These are phyloP conservation scores for Drosophila rubida DNA, from an alignment of 2,888 invertebrate genomes.

Conservation along the genomic window DNA sequence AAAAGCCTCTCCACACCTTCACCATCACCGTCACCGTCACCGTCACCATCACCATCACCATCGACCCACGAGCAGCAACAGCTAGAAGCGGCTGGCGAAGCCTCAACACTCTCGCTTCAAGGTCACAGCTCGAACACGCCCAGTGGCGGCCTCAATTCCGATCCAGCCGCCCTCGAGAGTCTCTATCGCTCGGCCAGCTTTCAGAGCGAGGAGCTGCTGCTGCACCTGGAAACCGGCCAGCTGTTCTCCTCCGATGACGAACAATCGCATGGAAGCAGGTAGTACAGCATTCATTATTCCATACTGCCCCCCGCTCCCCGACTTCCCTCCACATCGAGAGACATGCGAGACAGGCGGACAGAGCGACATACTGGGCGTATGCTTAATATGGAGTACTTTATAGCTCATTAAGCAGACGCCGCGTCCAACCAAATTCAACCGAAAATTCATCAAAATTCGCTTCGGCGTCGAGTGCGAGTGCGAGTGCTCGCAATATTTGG, in stretches of 20 bases:
- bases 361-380: slow-evolving; percentile 41
- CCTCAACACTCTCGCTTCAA: slow-evolving; percentile 36
- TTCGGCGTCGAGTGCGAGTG: slow-evolving; percentile 11
- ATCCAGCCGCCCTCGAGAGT: slow-evolving; percentile 19
- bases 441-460: slow-evolving; percentile 5
- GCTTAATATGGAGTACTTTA: slow-evolving; percentile 48
- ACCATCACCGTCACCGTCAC: too few species aligned
- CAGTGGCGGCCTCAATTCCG: slow-evolving; percentile 4
- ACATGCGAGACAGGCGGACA: background rate
- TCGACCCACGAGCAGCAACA: slow-evolving; percentile 21
- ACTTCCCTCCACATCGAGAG: background rate
- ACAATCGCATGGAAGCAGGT: slow-evolving; percentile 52
- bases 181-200: slow-evolving; percentile 69
- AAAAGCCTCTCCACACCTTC: slow-evolving; percentile 28
- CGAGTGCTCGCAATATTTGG: slow-evolving; percentile 17
- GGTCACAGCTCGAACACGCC: background rate
- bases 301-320: background rate
- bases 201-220: slow-evolving; percentile 75
- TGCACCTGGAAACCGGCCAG: slow-evolving; percentile 60
- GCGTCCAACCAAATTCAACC: slow-evolving; percentile 9
- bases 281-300: slow-evolving; percentile 26
- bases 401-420: slow-evolving; percentile 39
- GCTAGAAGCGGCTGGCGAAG: background rate
- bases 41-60: background rate
- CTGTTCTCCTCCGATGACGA: slow-evolving; percentile 32